Evolutionary conservation across 2,797 vertebrate genomes (phyloP).

Genomic region (Sebastolobus alascanus): DNA sequence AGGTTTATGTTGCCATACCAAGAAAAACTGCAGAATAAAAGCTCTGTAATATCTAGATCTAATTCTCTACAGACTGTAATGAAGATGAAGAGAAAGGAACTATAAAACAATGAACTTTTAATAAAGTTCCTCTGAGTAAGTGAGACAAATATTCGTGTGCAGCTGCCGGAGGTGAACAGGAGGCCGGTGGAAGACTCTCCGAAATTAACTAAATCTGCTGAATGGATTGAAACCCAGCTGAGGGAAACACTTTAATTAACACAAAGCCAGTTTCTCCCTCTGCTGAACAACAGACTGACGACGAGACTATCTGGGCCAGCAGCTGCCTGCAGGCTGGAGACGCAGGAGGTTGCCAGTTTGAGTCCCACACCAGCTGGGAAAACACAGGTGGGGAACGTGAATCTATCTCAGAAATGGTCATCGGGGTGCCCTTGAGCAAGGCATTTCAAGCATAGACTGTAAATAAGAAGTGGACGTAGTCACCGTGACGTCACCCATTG

Average conservation of each 20-base stretch:
- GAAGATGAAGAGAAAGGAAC: background rate
- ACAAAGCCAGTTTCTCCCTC: background rate
- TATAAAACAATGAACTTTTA: constrained; percentile 1
- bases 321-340: constrained; percentile 35
- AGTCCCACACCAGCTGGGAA: constrained; percentile 2
- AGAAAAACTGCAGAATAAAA: background rate
- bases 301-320: constrained; percentile 41
- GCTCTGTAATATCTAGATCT: background rate
- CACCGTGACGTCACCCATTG: too few species aligned
- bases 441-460: background rate
- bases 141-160: constrained; percentile 1
- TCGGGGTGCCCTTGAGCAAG: background rate
- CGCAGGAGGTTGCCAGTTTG: constrained; percentile 2
- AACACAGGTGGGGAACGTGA: background rate
- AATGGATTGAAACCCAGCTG: constrained; percentile 33
- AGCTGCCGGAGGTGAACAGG: constrained; percentile 24
- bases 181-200: constrained; percentile 15
- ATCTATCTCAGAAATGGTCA: too few species aligned
- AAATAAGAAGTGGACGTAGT: too few species aligned
- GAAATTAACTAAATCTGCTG: constrained; percentile 29
- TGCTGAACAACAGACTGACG: constrained; percentile 19
- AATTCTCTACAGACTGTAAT: constrained; percentile 4
- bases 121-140: constrained; percentile 6
- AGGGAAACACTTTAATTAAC: constrained; percentile 55
- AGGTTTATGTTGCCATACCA: background rate